Evolutionary conservation across 2,797 vertebrate species (phyloP).

Genomic region (Mycteria americana): DNA sequence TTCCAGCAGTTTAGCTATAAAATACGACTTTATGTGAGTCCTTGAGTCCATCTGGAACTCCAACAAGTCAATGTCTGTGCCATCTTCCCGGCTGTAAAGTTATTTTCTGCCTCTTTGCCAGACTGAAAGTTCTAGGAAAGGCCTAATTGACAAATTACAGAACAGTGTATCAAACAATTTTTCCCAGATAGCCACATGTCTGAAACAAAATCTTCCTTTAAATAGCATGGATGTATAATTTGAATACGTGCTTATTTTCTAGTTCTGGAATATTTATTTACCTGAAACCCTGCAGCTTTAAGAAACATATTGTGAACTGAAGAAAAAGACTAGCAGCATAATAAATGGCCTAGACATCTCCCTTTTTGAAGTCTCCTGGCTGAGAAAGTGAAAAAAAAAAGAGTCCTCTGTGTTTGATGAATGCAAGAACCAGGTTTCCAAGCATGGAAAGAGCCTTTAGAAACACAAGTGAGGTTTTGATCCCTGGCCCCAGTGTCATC

Average conservation of each 20-base stretch:
- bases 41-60: neutral
- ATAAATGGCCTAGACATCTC: neutral
- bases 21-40: neutral
- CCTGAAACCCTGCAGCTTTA: neutral
- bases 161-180: neutral
- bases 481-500: neutral
- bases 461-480: neutral
- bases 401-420: neutral
- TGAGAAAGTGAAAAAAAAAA: neutral
- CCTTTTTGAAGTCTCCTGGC: neutral
- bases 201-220: neutral
- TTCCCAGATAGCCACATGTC: neutral
- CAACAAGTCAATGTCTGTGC: neutral
- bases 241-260: neutral
- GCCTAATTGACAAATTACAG: neutral
- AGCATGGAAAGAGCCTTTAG: neutral
- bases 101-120: slow-evolving; percentile 16
- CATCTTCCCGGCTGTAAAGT: neutral
- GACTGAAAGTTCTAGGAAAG: slow-evolving; percentile 12
- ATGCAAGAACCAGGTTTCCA: slow-evolving; percentile 5
- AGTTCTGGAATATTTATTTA: neutral
- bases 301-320: neutral
- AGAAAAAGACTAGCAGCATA: neutral
- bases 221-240: neutral
- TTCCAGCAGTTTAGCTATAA: slow-evolving; percentile 4